Base-by-base conservation (phyloP, 2,888 invertebrate genomes). In the Zaprionus obscuricornis region DNA sequence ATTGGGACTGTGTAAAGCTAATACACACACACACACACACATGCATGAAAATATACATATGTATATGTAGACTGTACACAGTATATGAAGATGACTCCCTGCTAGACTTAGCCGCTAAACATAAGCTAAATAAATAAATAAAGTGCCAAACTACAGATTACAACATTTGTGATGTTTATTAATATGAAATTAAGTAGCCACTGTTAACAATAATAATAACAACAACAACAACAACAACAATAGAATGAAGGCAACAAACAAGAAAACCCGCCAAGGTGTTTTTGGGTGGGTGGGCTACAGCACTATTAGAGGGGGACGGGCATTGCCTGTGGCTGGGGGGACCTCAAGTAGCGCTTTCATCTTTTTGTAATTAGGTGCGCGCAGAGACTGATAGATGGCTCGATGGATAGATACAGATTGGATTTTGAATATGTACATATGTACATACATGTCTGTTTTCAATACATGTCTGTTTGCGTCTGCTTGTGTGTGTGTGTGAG, bases 121-220 rank as follows among this genome's bases (percentile, higher is more conserved):
- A 20, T 4, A 42, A 10, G 49, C 40, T 52, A 81, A 77, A 72
- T 77, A 84, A 79, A 79, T 79, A 79, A 79, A 79, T 84, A 84
- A 79, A 54, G 58, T 81, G 74, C 67, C 82, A 78, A 78, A 84
- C 82, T 84, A 81, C 43, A 71, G 72, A 69, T 84, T 84, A 72
- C 78, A 84, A 78, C 66, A 78, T 84, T 81, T 84, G 67, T 83
- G 77, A 84, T 84, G 84, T 78, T 84, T 84, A 84, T 78, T 78
- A 78, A 78, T 78, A 74, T 78, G 74, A 78, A 78, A 77, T 81
- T 84, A 84, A 78, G 78, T 78, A 77, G 84, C 74, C 58, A 66
- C 63, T 59, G 54, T 72, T 59, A 78, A 74, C 70, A 68, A 57
- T 59, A 57, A 58, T 52, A 51, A 45, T 49, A 22, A 46, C 33